These are phyloP conservation scores for Sinocyclocheilus rhinocerous DNA, from an alignment of 2,113 vertebrate genomes.

Conservation along the genomic window DNA sequence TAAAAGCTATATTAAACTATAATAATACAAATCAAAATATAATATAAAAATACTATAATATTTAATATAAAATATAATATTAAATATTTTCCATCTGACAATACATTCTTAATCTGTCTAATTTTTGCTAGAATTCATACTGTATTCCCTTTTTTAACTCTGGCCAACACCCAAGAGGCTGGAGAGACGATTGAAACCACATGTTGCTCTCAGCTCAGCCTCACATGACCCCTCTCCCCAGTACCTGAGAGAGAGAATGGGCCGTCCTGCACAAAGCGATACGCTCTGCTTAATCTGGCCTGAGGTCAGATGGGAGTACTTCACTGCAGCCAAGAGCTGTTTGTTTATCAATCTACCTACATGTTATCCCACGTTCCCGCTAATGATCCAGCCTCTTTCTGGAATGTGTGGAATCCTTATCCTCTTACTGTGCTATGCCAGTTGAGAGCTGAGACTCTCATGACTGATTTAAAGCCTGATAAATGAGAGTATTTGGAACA, in stretches of 20 bases:
- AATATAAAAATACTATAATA: not conserved
- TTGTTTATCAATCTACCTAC: constrained; percentile 63
- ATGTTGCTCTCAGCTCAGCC: constrained; percentile 58
- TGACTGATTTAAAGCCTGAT: constrained; percentile 19
- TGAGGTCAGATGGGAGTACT: constrained; percentile 33
- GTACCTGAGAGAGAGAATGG: constrained; percentile 54
- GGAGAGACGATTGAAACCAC: constrained; percentile 66
- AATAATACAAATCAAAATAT: not conserved
- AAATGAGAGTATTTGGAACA: constrained; percentile 19
- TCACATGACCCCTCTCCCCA: constrained; percentile 44
- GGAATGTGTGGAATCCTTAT: constrained; percentile 73
- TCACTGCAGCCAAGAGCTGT: constrained; percentile 45
- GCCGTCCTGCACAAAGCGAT: not conserved
- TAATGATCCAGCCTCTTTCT: constrained; percentile 49
- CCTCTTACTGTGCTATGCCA: constrained; percentile 3
- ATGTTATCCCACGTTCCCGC: constrained; percentile 64
- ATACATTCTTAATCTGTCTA: not conserved
- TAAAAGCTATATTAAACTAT: not conserved
- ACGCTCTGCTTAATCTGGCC: constrained; percentile 26
- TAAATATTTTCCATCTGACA: not conserved
- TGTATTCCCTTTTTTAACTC: constrained; percentile 56
- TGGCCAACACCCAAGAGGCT: constrained; percentile 52
- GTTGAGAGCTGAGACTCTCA: not conserved
- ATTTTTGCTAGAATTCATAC: constrained; percentile 57
- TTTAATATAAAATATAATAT: not conserved